Conservation (phyloP, 2,113 vertebrate species). For the Paralichthys olivaceus region DNA sequence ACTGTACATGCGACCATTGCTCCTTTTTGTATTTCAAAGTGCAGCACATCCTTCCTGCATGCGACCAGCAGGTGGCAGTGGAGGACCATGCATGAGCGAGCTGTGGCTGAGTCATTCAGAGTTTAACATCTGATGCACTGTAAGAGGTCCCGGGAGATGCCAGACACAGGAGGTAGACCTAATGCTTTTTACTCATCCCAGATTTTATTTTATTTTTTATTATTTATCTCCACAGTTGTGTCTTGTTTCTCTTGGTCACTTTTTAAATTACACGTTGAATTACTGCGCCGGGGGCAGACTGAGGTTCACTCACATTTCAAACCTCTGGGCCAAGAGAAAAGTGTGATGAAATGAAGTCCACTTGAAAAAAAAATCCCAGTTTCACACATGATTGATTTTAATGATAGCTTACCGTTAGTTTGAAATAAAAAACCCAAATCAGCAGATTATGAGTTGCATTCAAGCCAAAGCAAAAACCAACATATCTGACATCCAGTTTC, state of each 20-base stretch:
- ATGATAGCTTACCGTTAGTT: conserved; percentile 43
- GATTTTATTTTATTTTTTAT: conserved; percentile 38
- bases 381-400: conserved; percentile 37
- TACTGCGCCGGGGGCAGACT: conserved; percentile 15
- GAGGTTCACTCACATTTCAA: conserved; percentile 23
- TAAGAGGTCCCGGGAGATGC: conserved; percentile 59
- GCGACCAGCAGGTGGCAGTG: conserved; percentile 74
- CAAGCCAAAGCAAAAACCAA: neutral
- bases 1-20: neutral
- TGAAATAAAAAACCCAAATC: conserved; percentile 30
- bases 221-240: conserved; percentile 31
- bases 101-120: conserved; percentile 58
- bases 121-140: conserved; percentile 76
- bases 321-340: conserved; percentile 25
- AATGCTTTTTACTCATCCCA: conserved; percentile 54
- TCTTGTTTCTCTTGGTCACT: conserved; percentile 32
- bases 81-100: conserved; percentile 48
- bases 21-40: neutral
- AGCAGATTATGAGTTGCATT: conserved; percentile 15
- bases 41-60: accelerated
- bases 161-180: conserved; percentile 56
- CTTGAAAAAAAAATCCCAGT: conserved; percentile 9
- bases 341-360: conserved; percentile 19
- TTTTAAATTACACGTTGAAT: conserved; percentile 45
- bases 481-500: neutral